Conservation (phyloP, 2,113 vertebrate species). For the Eleginops maclovinus region DNA sequence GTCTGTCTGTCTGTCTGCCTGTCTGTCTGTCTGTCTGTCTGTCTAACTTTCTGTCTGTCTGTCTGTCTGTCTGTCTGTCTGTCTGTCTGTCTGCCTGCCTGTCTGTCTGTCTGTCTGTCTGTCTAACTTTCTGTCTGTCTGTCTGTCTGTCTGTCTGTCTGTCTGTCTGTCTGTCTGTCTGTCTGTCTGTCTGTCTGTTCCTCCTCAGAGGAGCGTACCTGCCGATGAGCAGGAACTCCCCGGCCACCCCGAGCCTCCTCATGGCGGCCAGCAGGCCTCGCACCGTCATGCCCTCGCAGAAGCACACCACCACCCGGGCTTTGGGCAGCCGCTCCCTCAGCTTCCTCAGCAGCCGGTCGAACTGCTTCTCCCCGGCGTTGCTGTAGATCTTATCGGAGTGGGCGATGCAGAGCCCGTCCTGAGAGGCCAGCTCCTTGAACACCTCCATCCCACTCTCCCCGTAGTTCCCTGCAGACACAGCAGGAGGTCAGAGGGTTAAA, state of each 20-base stretch:
- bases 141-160: too few relatives aligned
- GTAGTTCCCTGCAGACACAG: constrained; percentile 89
- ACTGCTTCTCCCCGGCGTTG: constrained; percentile 96
- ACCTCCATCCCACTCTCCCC: constrained; percentile 99
- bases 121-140: too few relatives aligned
- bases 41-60: too few relatives aligned
- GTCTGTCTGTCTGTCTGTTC: too few relatives aligned
- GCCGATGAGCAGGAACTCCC: constrained; percentile 96
- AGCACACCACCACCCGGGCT: constrained; percentile 96
- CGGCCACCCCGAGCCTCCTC: constrained; percentile 91
- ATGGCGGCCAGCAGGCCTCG: constrained; percentile 96
- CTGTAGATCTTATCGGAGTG: constrained; percentile 99
- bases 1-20: too few relatives aligned
- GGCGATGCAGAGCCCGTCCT: constrained; percentile 95
- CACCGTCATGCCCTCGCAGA: constrained; percentile 98
- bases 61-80: too few relatives aligned
- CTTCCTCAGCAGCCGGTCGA: constrained; percentile 95
- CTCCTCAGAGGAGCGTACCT: too few relatives aligned
- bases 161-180: too few relatives aligned
- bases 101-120: too few relatives aligned
- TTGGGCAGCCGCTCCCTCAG: constrained; percentile 94
- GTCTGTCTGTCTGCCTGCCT: too few relatives aligned
- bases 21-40: too few relatives aligned
- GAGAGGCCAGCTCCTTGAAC: constrained; percentile 95
- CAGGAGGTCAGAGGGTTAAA: too few relatives aligned